phyloP scores from a whole-genome alignment of 2,888 invertebrate species.

The Ormyrus labotus region DNA sequence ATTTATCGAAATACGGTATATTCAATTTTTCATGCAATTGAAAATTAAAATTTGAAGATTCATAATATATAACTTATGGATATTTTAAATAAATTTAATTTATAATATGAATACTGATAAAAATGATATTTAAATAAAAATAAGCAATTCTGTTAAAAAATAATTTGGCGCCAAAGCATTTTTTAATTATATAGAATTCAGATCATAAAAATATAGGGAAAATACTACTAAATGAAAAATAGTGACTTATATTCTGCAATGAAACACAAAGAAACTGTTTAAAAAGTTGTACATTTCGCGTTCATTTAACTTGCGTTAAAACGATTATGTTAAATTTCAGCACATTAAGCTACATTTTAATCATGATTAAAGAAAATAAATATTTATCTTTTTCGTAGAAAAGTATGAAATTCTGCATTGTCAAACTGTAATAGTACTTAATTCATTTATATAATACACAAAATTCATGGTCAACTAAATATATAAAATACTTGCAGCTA shows the following conservation, averaged over 20 bases:
- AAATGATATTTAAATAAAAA: slow-evolving; percentile 9
- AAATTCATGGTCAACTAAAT: slow-evolving; percentile 20
- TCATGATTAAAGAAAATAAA: slow-evolving; percentile 22
- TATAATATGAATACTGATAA: slow-evolving; percentile 26
- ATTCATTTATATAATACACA: slow-evolving; percentile 9
- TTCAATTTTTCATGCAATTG: background rate
- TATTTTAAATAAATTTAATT: slow-evolving; percentile 32
- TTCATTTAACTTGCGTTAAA: slow-evolving; percentile 24
- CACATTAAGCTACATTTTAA: background rate
- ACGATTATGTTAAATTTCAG: background rate
- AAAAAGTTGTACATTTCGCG: slow-evolving; percentile 3
- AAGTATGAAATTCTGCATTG: slow-evolving; percentile 13
- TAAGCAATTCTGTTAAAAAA: slow-evolving; percentile 22
- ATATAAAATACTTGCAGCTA: slow-evolving; percentile 15
- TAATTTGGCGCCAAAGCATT: slow-evolving; percentile 16
- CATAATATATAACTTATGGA: background rate
- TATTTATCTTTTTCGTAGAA: background rate
- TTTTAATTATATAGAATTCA: slow-evolving; percentile 10
- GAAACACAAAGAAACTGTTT: slow-evolving; percentile 7
- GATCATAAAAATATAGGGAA: slow-evolving; percentile 11
- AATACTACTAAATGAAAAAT: slow-evolving; percentile 28
- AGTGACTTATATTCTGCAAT: slow-evolving; percentile 9
- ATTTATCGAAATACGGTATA: too few species aligned
- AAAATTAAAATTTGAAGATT: background rate
- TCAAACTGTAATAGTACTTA: slow-evolving; percentile 7